phyloP scores from a whole-genome alignment of 2,797 vertebrate species.

The Pristis pectinata region DNA sequence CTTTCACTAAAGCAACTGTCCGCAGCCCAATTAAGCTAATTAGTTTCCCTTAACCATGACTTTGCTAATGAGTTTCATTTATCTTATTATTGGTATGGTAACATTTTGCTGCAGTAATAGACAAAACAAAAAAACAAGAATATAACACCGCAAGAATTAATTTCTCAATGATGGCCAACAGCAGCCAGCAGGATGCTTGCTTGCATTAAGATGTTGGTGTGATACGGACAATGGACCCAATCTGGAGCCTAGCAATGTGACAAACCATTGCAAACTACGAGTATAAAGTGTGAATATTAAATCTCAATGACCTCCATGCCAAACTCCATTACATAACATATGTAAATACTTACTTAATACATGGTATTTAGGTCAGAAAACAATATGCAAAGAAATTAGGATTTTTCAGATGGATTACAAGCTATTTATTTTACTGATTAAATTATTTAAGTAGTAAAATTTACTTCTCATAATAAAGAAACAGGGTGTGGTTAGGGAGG shows the following conservation, averaged over 20 bases:
- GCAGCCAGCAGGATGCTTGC: neutral
- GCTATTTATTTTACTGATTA: neutral
- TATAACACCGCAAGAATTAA: slow-evolving; percentile 15
- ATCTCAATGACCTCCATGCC: neutral
- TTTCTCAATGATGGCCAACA: slow-evolving; percentile 6
- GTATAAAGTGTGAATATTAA: neutral
- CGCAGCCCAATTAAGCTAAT: slow-evolving; percentile 20
- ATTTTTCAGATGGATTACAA: neutral
- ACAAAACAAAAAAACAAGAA: neutral
- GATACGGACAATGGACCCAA: neutral
- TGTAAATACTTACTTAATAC: neutral
- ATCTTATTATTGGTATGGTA: neutral
- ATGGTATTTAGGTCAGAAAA: neutral
- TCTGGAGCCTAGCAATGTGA: neutral
- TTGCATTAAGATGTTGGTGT: slow-evolving; percentile 7
- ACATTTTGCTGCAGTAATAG: neutral
- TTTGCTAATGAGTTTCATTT: slow-evolving; percentile 22
- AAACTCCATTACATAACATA: neutral
- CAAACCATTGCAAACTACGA: neutral
- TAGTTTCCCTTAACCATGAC: slow-evolving; percentile 14
- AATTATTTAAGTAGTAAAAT: neutral
- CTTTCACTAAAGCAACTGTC: neutral
- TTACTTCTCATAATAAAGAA: neutral
- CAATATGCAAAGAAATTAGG: neutral
- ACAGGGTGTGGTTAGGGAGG: no score